Evolutionary conservation across 2,888 invertebrate genomes (phyloP).

Genomic region (Watsonalla binaria): DNA sequence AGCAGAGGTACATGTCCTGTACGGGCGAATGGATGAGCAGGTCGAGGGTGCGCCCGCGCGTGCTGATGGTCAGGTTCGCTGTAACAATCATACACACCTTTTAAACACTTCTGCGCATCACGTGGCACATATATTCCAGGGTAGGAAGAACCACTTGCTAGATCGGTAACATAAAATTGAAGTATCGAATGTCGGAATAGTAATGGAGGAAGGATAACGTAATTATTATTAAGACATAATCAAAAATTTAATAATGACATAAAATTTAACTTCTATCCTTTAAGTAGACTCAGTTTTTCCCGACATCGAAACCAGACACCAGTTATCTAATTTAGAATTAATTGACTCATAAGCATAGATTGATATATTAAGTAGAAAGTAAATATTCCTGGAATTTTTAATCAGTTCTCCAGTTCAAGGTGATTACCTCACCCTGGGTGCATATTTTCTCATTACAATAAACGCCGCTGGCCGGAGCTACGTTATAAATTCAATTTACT

Average conservation of each 20-base stretch:
- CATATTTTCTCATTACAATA: conserved; percentile 44
- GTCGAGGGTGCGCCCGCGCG: conserved; percentile 78
- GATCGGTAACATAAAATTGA: no score
- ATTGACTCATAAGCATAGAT: conserved; percentile 52
- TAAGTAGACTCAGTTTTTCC: conserved; percentile 39
- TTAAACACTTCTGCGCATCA: neutral
- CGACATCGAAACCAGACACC: conserved; percentile 9
- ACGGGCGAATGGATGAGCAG: conserved; percentile 84
- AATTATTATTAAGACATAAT: neutral
- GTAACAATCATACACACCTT: conserved; percentile 53
- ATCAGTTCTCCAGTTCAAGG: conserved; percentile 35
- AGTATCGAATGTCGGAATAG: neutral
- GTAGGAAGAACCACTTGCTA: no score
- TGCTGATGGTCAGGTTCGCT: conserved; percentile 84
- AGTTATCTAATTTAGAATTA: conserved; percentile 35
- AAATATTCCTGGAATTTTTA: conserved; percentile 50
- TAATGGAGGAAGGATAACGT: neutral
- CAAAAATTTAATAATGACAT: conserved; percentile 7
- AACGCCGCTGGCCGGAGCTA: conserved; percentile 41
- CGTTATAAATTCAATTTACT: conserved; percentile 54
- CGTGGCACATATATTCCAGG: no score
- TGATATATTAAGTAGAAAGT: conserved; percentile 45
- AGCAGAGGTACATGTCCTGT: conserved; percentile 86
- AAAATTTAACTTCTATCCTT: conserved; percentile 19
- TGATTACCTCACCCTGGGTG: conserved; percentile 54